Evolutionary conservation across 2,797 vertebrate species (phyloP), one percentile per base, ranked within the genome.

Genomic region (Leptodactylus fallax): DNA sequence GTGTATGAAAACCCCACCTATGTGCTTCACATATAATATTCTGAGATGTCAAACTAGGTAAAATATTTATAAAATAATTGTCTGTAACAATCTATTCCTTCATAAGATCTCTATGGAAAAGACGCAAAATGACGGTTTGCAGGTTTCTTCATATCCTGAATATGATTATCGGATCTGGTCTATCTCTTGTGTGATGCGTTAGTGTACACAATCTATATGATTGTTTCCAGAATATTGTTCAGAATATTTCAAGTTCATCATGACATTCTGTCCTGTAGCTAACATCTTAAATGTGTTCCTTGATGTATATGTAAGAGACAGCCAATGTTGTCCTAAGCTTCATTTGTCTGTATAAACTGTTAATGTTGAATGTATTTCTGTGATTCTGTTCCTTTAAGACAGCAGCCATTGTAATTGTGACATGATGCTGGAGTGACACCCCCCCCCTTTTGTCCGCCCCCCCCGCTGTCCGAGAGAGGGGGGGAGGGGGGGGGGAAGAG

Each of bases 21-120:
- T 51, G 6, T 51, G 11, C 47, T 76, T 76, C 72, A 76, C 21
- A 76, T 51, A 51, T 4, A 81, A 63, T 51, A 67, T 51, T 81
- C 61, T 81, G 45, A 67, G 25, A 25, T 81, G 61, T 81, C 61
- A 67, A 67, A 25, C 60, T 65, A 51, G 80, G 63, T 51, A 60
- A 81, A 23, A 81, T 81, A 81, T 81, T 81, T 81, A 25, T 61
- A 65, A 81, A 65, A 25, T 63, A 16, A 51, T 16, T 51, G 60
- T 13, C 80, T 23, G 49, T 21, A 67, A 51, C 60, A 67, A 49
- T 12, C 45, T 65, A 25, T 81, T 81, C 16, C 27, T 58, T 81
- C 45, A 51, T 47, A 49, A 45, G 71, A 74, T 49, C 45, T 81
- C 45, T 25, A 65, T 67, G 63, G 23, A 23, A 60, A 65, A 81